These are phyloP conservation scores for Drosophila parabipectinata DNA, from an alignment of 1,140 invertebrate species.

Conservation along the genomic window DNA sequence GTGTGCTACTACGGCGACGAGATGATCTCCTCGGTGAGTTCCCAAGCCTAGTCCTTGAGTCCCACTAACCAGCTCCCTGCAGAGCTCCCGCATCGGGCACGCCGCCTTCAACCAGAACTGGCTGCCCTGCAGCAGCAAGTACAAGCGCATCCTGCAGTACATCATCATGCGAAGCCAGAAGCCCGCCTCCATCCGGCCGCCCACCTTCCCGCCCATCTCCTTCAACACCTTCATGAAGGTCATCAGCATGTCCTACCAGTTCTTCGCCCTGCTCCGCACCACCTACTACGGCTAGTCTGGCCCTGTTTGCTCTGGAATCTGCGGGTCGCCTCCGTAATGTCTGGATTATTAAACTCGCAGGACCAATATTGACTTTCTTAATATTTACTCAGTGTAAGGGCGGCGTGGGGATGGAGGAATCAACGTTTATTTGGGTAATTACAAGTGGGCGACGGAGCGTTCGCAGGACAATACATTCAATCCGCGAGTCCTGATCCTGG, in stretches of 20 bases:
- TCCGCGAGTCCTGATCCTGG: background rate
- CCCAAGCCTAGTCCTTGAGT: background rate
- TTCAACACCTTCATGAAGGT: conserved; percentile 76
- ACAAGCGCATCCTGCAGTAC: conserved; percentile 58
- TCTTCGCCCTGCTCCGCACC: conserved; percentile 66
- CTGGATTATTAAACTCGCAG: background rate
- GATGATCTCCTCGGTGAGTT: conserved; percentile 68
- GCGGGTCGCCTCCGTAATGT: background rate
- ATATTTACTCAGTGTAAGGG: background rate
- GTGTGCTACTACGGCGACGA: conserved; percentile 74
- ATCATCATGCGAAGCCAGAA: conserved; percentile 72
- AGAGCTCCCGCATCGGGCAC: conserved; percentile 66
- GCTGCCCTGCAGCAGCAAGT: conserved; percentile 54
- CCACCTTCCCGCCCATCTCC: conserved; percentile 72
- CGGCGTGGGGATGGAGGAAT: background rate
- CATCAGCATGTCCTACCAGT: conserved; percentile 76
- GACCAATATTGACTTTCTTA: background rate
- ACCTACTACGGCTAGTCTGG: conserved; percentile 54
- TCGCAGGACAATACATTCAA: conserved; percentile 13
- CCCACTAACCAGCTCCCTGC: background rate
- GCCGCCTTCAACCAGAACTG: conserved; percentile 71
- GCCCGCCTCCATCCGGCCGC: conserved; percentile 67
- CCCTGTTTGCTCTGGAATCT: too few species aligned
- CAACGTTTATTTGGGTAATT: conserved; percentile 1
- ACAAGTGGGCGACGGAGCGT: background rate